Conservation (phyloP, 1,140 invertebrate genomes). For the Musca vetustissima region DNA sequence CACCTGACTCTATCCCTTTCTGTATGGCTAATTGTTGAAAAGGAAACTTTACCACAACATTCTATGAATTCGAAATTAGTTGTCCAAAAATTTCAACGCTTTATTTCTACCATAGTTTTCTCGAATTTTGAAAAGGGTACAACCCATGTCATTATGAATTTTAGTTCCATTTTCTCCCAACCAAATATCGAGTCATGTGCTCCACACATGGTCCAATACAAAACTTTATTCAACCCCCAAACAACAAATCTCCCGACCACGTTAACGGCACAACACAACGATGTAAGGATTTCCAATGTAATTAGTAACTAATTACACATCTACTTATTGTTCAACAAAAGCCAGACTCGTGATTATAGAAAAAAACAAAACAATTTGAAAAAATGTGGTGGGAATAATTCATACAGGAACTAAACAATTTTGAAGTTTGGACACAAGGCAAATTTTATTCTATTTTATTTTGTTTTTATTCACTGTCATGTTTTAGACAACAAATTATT, state of each 20-base stretch:
- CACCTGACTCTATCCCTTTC: conserved; percentile 9
- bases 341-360: not conserved
- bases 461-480: not conserved
- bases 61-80: conserved; percentile 12
- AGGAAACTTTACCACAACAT: conserved; percentile 21
- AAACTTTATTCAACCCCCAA: not conserved
- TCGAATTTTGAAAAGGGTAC: conserved; percentile 9
- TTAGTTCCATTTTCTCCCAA: not conserved
- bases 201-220: not conserved
- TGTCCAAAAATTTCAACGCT: conserved; percentile 17
- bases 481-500: not conserved
- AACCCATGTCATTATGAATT: conserved; percentile 20
- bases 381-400: not conserved
- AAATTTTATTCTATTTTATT: not conserved
- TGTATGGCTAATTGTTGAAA: conserved; percentile 16
- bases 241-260: not conserved
- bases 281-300: conserved; percentile 5
- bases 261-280: too few species aligned
- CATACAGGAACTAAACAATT: not conserved
- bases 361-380: not conserved
- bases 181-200: not conserved
- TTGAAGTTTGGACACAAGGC: too few species aligned
- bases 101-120: not conserved
- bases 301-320: conserved; percentile 21
- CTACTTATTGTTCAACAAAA: too few species aligned